Evolutionary conservation across 2,113 vertebrate genomes (phyloP), one percentile per base, ranked within the genome.

Genomic region (Ariopsis seemanni): DNA sequence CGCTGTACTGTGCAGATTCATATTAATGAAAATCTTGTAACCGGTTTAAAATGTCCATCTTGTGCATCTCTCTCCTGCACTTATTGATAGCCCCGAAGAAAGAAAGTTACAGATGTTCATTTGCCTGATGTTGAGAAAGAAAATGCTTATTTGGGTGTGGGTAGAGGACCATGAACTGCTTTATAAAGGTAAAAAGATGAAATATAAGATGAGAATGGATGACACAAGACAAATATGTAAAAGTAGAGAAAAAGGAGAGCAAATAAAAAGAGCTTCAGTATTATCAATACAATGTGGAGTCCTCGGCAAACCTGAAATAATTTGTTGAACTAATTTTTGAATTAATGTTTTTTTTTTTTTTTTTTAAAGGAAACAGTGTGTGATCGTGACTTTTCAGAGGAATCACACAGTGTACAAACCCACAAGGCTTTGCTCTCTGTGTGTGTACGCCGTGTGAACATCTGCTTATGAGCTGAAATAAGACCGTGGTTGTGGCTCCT

Each of bases 21-120:
- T 91, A 82, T n/a, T 86, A 89, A 90, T 88, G 27, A 80, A 87
- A 50, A 52, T 80, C 55, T 82, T 87, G 75, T 86, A 85, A 86
- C 77, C 71, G 69, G 62, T 89, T 71, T 83, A 57, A 83, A 84
- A 53, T 86, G n/a, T 78, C 85, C 34, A 67, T 78, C 82, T 85
- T 78, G 67, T 81, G 65, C 65, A 83, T 84, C 27, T 62, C 55
- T 84, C 82, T 27, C 62, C 87, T 5, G 67, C 17, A 78, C 25
- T 55, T 60, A 48, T 63, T 65, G 42, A 42, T 42, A 53, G 72
- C 67, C 82, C 82, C 87, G 88, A 85, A 50, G 11, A 30, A 88
- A 80, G 60, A 69, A 83, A 71, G 52, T 52, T 14, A 25, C 84
- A 89, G 74, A 87, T 42, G 62, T 72, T 69, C 48, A 62, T 77